A percentile compares a stretch with the other conserved stretches of the same genome.
phyloP scores from a whole-genome alignment of 2,888 invertebrate species.

The Pheosia gnoma region DNA sequence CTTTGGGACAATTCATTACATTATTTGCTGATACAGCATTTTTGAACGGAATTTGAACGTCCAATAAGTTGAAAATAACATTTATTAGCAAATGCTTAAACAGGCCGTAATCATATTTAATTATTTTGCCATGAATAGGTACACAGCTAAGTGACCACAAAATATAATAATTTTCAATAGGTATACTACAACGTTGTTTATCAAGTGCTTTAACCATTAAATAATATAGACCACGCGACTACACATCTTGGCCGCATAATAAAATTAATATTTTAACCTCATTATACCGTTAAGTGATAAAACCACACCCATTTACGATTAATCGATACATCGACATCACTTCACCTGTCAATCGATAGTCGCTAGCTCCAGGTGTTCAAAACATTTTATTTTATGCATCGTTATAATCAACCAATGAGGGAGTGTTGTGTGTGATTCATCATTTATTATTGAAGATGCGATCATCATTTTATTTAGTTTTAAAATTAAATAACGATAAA shows the following conservation, averaged over 20 bases:
- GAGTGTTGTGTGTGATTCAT: conserved; percentile 30
- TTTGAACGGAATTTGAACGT: too few relatives aligned
- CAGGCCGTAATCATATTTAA: too few relatives aligned
- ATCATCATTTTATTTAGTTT: background rate
- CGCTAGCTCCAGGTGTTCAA: conserved; percentile 45
- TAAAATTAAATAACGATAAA: too few relatives aligned
- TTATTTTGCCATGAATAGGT: too few relatives aligned
- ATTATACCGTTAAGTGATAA: conserved; percentile 12
- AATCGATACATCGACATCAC: conserved; percentile 31
- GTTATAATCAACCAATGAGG: conserved; percentile 14
- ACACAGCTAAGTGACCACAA: too few relatives aligned
- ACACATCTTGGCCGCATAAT: background rate
- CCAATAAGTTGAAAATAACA: too few relatives aligned
- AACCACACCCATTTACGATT: conserved; percentile 10
- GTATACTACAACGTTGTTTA: background rate
- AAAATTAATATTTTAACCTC: background rate
- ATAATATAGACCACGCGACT: background rate
- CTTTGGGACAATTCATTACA: too few relatives aligned
- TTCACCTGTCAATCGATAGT: conserved; percentile 51
- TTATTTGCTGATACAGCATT: too few relatives aligned
- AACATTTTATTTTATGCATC: conserved; percentile 29
- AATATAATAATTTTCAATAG: background rate
- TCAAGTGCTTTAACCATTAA: too few relatives aligned
- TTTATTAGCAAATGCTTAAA: too few relatives aligned
- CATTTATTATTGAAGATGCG: conserved; percentile 7